Conservation (phyloP, 2,888 invertebrate species). For the Brenthis daphne region DNA sequence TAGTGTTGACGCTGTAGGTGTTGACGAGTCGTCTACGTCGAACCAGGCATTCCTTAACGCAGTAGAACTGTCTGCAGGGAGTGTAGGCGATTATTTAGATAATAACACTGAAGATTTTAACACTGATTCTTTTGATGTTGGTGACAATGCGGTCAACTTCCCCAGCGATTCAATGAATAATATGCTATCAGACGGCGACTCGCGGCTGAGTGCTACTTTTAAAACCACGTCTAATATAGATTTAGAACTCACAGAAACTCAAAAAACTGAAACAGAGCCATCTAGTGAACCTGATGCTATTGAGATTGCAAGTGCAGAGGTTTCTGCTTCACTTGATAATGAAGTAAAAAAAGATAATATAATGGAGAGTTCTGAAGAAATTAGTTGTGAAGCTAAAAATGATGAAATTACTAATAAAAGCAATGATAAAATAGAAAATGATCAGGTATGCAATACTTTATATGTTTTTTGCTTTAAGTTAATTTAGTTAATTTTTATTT, state of each 20-base stretch:
- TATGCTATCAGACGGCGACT: slow-evolving; percentile 69
- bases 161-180: slow-evolving; percentile 69
- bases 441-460: slow-evolving; percentile 20
- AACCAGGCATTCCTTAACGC: slow-evolving; percentile 76
- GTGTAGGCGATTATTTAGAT: slow-evolving; percentile 75
- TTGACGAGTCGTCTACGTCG: slow-evolving; percentile 73
- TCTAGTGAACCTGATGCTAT: slow-evolving; percentile 46
- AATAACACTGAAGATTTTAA: slow-evolving; percentile 67
- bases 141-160: slow-evolving; percentile 74
- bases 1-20: slow-evolving; percentile 69
- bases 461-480: slow-evolving; percentile 13
- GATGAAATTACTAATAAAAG: slow-evolving; percentile 25
- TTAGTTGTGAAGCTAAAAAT: slow-evolving; percentile 30
- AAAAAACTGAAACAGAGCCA: slow-evolving; percentile 37
- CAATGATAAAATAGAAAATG: slow-evolving; percentile 11
- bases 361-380: slow-evolving; percentile 37
- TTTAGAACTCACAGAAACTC: slow-evolving; percentile 59
- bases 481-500: slow-evolving; percentile 11
- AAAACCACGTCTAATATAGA: slow-evolving; percentile 58
- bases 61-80: slow-evolving; percentile 72
- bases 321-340: slow-evolving; percentile 42
- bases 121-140: slow-evolving; percentile 70
- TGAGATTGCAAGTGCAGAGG: slow-evolving; percentile 43
- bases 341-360: slow-evolving; percentile 16
- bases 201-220: slow-evolving; percentile 59